Evolutionary conservation across 2,888 invertebrate species (phyloP).

Genomic region (Polydrusus cervinus): DNA sequence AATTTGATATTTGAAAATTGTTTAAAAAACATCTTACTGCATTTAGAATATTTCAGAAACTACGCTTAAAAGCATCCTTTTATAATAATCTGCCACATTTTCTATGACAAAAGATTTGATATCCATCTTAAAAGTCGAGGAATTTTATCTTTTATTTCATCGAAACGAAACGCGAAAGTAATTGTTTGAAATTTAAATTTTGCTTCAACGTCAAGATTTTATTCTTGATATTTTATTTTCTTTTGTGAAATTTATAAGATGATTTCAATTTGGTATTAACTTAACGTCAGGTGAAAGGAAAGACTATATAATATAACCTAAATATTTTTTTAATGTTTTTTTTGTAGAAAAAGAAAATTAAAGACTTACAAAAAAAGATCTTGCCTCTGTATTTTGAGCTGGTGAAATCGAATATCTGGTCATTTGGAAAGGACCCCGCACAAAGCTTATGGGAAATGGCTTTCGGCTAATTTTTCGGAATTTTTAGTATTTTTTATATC

Average conservation of each 20-base stretch:
- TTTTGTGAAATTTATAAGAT: neutral
- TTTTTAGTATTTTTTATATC: too few species aligned
- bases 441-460: too few species aligned
- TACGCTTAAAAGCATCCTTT: neutral
- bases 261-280: too few species aligned
- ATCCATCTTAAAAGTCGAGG: neutral
- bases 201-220: neutral
- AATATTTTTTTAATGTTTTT: too few species aligned
- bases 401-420: too few species aligned
- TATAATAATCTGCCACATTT: slow-evolving; percentile 7
- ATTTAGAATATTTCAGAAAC: neutral
- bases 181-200: neutral
- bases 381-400: too few species aligned
- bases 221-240: neutral
- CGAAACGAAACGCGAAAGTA: neutral
- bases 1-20: neutral
- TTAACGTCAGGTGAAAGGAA: too few species aligned
- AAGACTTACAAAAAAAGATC: too few species aligned
- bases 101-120: neutral
- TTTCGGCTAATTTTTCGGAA: too few species aligned
- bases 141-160: neutral
- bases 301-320: too few species aligned
- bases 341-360: too few species aligned
- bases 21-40: neutral
- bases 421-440: too few species aligned